Percentiles rank a stretch among this genome's conserved stretches.
Evolutionary conservation across 2,888 invertebrate species (phyloP).

Genomic region (Eupithecia subumbrata): DNA sequence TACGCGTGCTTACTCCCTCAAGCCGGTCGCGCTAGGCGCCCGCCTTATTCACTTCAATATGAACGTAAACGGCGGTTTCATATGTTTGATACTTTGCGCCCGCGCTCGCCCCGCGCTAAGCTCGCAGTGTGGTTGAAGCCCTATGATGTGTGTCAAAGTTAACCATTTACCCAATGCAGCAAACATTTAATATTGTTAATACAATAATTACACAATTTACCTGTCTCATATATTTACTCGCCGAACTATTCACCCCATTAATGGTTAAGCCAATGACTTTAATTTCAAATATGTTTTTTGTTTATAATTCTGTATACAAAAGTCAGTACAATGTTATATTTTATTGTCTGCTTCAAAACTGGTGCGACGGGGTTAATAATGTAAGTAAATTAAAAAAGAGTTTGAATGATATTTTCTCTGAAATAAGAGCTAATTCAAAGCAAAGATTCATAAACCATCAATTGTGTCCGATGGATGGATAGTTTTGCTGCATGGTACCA

Average conservation of each 20-base stretch:
- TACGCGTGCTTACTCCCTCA: no score
- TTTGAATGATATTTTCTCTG: conserved; percentile 66
- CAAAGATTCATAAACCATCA: conserved; percentile 65
- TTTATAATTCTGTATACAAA: conserved; percentile 17
- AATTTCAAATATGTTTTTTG: not conserved
- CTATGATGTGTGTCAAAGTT: not conserved
- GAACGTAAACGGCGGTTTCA: no score
- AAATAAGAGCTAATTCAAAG: conserved; percentile 64
- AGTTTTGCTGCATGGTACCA: conserved; percentile 75
- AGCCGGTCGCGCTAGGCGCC: no score
- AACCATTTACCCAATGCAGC: not conserved
- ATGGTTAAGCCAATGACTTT: not conserved
- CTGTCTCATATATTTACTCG: not conserved
- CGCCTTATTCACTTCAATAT: no score
- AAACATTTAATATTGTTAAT: not conserved
- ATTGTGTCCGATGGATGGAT: conserved; percentile 71
- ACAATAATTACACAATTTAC: not conserved
- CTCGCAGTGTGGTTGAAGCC: no score
- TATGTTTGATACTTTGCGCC: no score
- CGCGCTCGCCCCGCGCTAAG: no score
- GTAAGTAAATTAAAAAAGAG: conserved; percentile 79
- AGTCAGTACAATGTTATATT: conserved; percentile 55
- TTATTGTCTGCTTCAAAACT: conserved; percentile 73
- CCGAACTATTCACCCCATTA: not conserved
- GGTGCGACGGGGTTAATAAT: conserved; percentile 77